A percentile compares a stretch with the other conserved stretches of the same genome.
phyloP scores from a whole-genome alignment of 2,888 invertebrate genomes.

The Anoncus sp. region DNA sequence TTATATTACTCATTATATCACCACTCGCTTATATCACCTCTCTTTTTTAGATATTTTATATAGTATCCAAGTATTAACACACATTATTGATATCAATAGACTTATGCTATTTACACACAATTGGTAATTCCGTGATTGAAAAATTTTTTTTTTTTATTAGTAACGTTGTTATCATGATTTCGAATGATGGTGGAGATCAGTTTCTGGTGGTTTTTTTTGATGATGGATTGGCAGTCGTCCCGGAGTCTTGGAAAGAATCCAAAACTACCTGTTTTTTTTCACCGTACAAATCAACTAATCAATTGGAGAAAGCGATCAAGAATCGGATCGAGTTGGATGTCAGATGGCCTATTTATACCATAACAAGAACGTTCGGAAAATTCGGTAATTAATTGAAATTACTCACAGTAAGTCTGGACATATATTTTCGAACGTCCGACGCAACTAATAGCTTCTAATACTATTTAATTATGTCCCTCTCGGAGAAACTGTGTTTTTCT shows the following conservation, averaged over 20 bases:
- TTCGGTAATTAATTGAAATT: slow-evolving; percentile 34
- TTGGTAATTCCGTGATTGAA: slow-evolving; percentile 21
- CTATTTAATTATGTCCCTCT: background rate
- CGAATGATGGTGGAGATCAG: slow-evolving; percentile 28
- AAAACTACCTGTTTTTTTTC: slow-evolving; percentile 39
- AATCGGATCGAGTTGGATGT: slow-evolving; percentile 20
- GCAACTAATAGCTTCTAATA: slow-evolving; percentile 17
- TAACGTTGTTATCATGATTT: slow-evolving; percentile 34
- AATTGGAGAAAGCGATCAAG: slow-evolving; percentile 37
- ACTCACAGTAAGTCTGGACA: slow-evolving; percentile 5
- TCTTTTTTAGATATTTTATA: slow-evolving; percentile 24
- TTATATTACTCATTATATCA: no score
- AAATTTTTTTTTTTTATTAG: slow-evolving; percentile 42
- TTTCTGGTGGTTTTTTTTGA: slow-evolving; percentile 28
- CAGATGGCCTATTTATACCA: slow-evolving; percentile 27
- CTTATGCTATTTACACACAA: slow-evolving; percentile 2
- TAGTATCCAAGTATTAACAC: slow-evolving; percentile 5
- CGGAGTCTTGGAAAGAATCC: slow-evolving; percentile 36
- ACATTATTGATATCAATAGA: slow-evolving; percentile 3
- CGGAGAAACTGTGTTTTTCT: slow-evolving; percentile 16
- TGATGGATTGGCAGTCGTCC: slow-evolving; percentile 34
- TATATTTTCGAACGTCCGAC: slow-evolving; percentile 4
- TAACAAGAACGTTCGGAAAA: slow-evolving; percentile 36
- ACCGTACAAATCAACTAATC: slow-evolving; percentile 32
- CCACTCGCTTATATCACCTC: no score